phyloP scores from a whole-genome alignment of 2,797 vertebrate genomes.

The Sebastolobus altivelis region DNA sequence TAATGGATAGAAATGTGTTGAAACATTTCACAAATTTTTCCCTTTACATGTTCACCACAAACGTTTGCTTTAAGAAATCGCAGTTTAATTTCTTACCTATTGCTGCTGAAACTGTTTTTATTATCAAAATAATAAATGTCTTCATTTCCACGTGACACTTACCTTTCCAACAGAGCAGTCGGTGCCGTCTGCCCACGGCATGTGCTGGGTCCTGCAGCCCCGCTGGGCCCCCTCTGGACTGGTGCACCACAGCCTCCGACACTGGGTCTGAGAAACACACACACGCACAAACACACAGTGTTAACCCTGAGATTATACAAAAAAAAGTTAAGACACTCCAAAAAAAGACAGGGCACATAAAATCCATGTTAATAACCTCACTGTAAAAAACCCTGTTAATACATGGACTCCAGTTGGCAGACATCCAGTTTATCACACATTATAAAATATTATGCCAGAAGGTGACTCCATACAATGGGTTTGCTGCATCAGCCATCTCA shows the following conservation, averaged over 20 bases:
- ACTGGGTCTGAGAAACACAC: constrained; percentile 89
- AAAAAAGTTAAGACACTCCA: not conserved
- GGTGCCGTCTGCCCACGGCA: constrained; percentile 98
- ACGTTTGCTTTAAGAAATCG: not conserved
- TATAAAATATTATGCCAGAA: constrained; percentile 12
- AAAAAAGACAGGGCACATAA: constrained; percentile 1
- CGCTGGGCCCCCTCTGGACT: constrained; percentile 93
- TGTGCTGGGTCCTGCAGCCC: constrained; percentile 97
- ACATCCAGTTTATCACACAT: constrained; percentile 16
- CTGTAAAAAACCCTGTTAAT: not conserved
- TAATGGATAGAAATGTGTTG: constrained; percentile 3
- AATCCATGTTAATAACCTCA: not conserved
- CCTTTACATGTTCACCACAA: not conserved
- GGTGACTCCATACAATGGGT: constrained; percentile 14
- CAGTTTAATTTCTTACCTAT: not conserved
- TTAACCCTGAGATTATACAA: constrained; percentile 5
- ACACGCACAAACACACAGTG: not conserved
- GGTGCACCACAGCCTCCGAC: constrained; percentile 96
- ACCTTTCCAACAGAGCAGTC: constrained; percentile 96
- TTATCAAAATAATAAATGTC: constrained; percentile 3
- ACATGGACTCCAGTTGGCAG: not conserved
- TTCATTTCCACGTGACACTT: constrained; percentile 54
- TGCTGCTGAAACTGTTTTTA: not conserved
- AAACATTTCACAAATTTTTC: not conserved
- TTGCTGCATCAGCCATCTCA: constrained; percentile 16